A percentile compares a stretch with the other conserved stretches of the same genome.
These are phyloP conservation scores for Rhynchotus rufescens DNA, from an alignment of 2,797 vertebrate species.

Conservation along the genomic window DNA sequence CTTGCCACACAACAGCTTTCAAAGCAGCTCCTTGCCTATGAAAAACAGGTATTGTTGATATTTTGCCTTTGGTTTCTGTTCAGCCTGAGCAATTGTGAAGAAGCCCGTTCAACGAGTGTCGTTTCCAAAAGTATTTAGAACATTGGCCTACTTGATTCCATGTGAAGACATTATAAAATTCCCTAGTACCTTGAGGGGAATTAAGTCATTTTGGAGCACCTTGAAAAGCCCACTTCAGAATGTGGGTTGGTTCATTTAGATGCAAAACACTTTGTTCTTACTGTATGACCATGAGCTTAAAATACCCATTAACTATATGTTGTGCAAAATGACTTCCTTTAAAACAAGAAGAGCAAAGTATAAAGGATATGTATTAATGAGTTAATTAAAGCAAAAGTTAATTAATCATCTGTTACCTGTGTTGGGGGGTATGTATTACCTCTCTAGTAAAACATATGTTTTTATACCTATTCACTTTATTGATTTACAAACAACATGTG, in stretches of 20 bases:
- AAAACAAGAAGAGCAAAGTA: not conserved
- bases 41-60: slow-evolving; percentile 89
- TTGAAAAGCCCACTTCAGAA: not conserved
- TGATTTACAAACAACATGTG: not conserved
- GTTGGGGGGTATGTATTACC: not conserved
- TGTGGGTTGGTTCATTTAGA: not conserved
- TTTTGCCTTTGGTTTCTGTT: not conserved
- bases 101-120: not conserved
- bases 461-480: not conserved
- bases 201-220: not conserved
- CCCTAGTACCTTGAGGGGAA: not conserved
- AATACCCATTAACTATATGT: not conserved
- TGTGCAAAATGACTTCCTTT: not conserved
- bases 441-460: not conserved
- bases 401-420: not conserved
- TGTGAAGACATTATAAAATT: not conserved
- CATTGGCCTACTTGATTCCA: not conserved
- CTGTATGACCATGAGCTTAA: not conserved
- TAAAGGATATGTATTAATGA: not conserved
- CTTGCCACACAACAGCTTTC: slow-evolving; percentile 97
- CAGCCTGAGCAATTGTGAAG: not conserved
- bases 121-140: not conserved
- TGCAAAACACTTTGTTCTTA: not conserved
- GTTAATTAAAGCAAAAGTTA: not conserved
- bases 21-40: slow-evolving; percentile 92